Base-by-base conservation (phyloP, 92 coral and sea anemone genomes). In the Epizoanthus rinbou region DNA sequence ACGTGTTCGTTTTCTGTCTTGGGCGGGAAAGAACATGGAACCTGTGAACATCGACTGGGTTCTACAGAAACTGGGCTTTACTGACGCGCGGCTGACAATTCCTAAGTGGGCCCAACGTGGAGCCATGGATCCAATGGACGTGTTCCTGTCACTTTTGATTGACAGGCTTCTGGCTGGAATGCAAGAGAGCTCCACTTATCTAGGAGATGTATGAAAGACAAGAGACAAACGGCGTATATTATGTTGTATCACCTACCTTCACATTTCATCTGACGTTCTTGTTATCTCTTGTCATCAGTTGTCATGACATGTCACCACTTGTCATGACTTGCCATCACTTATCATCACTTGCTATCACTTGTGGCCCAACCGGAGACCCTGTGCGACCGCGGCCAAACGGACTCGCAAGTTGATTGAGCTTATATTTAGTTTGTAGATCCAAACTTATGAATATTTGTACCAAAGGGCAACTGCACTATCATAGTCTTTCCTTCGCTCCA, bases 91-190 rank as follows among this genome's bases (percentile, higher is more conserved):
- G 45, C 84, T 96, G 89, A 96, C 99, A 43, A 96, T 96, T 56
- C 99, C 99, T 5, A 96, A 96, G 71, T 96, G 99, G 99, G 99
- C 92, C 39, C 99, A 96, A 83, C 96, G 99, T 16, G 99, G 99
- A 13, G 99, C 99, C 21, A 96, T 96, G 99, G 99, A 96, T 69
- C 99, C 99, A 1, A 94, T 94, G 99, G 99, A 96, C 80, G 84
- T 91, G 39, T 94, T 96, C 74, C 68, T 96, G 69, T 96, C 98
- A 43, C 76, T 94, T n/a, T 86, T 96, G 84, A 90, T 92, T 59
- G 95, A 96, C 85, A 81, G 95, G 70, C 89, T 96, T 78, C 82
- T 96, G 92, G 91, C 95, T 56, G 94, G 91, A 63, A 91, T 96
- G 92, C 92, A 89, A 43, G 99, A 96, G 69, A 93, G 94, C 83